Percentiles rank a stretch among this genome's conserved stretches.
Evolutionary conservation across 2,888 invertebrate species (phyloP).

Genomic region (Pterobdella sp.): DNA sequence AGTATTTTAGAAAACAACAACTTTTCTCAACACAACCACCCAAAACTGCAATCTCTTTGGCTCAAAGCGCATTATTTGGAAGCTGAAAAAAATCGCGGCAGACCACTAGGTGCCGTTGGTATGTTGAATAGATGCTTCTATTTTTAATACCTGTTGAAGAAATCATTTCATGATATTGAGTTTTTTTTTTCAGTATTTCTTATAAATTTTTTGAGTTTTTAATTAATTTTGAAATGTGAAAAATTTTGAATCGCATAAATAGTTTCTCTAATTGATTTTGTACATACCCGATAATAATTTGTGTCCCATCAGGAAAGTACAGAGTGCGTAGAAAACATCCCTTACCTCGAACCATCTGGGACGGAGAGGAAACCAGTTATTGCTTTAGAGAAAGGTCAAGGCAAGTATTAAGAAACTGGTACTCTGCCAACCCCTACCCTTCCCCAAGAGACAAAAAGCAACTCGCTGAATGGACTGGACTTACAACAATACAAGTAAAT

Average conservation of each 20-base stretch:
- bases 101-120: slow-evolving; percentile 75
- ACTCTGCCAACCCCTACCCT: slow-evolving; percentile 80
- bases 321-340: slow-evolving; percentile 93
- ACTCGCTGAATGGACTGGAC: slow-evolving; percentile 77
- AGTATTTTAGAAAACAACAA: slow-evolving; percentile 84
- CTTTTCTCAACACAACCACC: slow-evolving; percentile 71
- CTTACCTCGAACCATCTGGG: slow-evolving; percentile 94
- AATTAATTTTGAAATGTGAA: too few species aligned
- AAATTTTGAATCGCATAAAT: too few species aligned
- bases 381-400: slow-evolving; percentile 76
- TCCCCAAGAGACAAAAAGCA: slow-evolving; percentile 87
- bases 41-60: slow-evolving; percentile 86
- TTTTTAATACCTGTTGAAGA: too few species aligned
- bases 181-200: too few species aligned
- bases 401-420: slow-evolving; percentile 79
- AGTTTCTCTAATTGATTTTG: too few species aligned
- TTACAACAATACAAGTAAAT: slow-evolving; percentile 80
- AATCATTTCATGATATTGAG: too few species aligned
- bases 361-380: slow-evolving; percentile 97
- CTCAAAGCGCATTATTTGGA: slow-evolving; percentile 97
- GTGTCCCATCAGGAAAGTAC: slow-evolving; percentile 59
- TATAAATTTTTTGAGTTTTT: too few species aligned
- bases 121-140: too few species aligned
- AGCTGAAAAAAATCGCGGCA: slow-evolving; percentile 83
- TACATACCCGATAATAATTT: too few species aligned